Evolutionary conservation across 2,113 vertebrate species (phyloP).

Genomic region (Cyprinodon brontotheroides): DNA sequence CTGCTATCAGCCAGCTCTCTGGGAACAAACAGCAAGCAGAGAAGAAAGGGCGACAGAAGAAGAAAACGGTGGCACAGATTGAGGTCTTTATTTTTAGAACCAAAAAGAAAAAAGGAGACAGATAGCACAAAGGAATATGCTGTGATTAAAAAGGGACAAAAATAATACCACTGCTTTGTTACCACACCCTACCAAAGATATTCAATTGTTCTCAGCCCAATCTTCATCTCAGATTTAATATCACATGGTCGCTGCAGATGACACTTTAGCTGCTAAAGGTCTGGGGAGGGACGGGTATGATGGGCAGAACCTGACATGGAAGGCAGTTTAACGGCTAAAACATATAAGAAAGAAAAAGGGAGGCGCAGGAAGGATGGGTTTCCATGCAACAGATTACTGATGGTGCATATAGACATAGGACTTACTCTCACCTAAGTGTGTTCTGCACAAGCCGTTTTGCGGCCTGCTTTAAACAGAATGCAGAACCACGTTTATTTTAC

Average conservation of each 20-base stretch:
- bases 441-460: not conserved
- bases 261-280: slow-evolving; percentile 12
- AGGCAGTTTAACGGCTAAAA: slow-evolving; percentile 4
- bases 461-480: slow-evolving; percentile 42
- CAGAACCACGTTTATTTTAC: slow-evolving; percentile 48
- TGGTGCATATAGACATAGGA: not conserved
- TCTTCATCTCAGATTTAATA: slow-evolving; percentile 29
- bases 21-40: slow-evolving; percentile 20
- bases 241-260: slow-evolving; percentile 29
- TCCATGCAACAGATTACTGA: not conserved
- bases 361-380: not conserved
- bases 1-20: slow-evolving; percentile 9
- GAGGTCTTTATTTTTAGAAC: slow-evolving; percentile 11
- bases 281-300: slow-evolving; percentile 25
- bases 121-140: not conserved
- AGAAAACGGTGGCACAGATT: not conserved
- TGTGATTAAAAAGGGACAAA: not conserved
- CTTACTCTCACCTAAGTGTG: slow-evolving; percentile 14
- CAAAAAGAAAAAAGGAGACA: not conserved
- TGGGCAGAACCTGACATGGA: slow-evolving; percentile 36
- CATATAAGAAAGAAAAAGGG: not conserved
- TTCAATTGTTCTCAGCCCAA: not conserved
- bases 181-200: not conserved
- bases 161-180: not conserved
- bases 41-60: slow-evolving; percentile 8